Base-by-base conservation (phyloP, 1,140 invertebrate species). In the Apis cerana region DNA sequence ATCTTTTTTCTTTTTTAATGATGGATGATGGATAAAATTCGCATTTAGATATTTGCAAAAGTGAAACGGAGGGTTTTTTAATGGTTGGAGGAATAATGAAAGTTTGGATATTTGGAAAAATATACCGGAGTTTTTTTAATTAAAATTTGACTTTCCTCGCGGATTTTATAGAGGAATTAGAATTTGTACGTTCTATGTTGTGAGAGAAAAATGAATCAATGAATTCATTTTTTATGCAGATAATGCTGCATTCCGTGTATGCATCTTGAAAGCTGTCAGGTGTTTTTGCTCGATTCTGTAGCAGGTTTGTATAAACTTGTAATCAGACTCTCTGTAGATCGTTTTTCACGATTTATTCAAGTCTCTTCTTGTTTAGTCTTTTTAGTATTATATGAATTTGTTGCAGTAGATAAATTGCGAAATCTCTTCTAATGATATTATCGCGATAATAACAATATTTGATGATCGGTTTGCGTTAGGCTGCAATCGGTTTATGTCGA, bases 361-460 rank as follows among this genome's bases (percentile, higher is more conserved):
- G 15, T 15, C 17, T 54, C 15, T 17, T 11, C 0, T 27, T 13
- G 9, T 43, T 48, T 13, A 15, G 17, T 17, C 43, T 65, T 17
- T 17, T 43, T 12, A 1, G 1, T 1, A 21, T 19, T 15, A 33
- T 13, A 17, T 21, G 8, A 71, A 27, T 56, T 33, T 13, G 27
- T 56, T 8, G 12, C 17, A 4, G 52, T 21, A 21, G 23, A 56
- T 71, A 71, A 71, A 71, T 71, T n/a, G 13, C 19, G 19, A 13
- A 48, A 13, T 71, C 13, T 15, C 15, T 19, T 10, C 19, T 5
- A 13, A 33, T 19, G 70, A 72, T 33, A 58, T 72, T 43, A 72
- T 54, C 70, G 19, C 23, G 52, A 15, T 72, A 69, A 69, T 69
- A 72, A 72, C 54, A 58, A 72, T 72, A 58, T 27, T 15, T 1